phyloP scores from a whole-genome alignment of 2,113 vertebrate species.

The Gambusia affinis region DNA sequence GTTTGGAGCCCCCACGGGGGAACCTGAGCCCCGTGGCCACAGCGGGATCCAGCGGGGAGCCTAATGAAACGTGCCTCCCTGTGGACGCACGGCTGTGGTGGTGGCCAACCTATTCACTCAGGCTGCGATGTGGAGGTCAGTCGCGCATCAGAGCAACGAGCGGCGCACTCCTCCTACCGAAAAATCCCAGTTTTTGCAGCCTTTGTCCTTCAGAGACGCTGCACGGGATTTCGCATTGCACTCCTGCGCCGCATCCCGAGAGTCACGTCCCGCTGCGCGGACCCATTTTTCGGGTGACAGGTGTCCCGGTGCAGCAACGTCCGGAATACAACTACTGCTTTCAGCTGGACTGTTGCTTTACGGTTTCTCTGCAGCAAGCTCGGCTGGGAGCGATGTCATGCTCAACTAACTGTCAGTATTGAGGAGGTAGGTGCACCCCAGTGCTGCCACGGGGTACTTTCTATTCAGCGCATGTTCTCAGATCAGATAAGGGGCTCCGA shows the following conservation, averaged over 20 bases:
- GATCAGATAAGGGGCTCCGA: slow-evolving; percentile 43
- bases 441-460: slow-evolving; percentile 45
- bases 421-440: slow-evolving; percentile 61
- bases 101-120: slow-evolving; percentile 21
- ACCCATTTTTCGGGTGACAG: slow-evolving; percentile 9
- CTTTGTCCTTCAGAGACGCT: slow-evolving; percentile 10
- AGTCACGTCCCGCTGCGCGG: slow-evolving; percentile 44
- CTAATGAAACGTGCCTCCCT: slow-evolving; percentile 42
- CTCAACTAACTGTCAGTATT: slow-evolving; percentile 18
- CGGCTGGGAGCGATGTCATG: slow-evolving; percentile 33
- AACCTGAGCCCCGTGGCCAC: background rate
- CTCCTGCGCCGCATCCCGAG: slow-evolving; percentile 18
- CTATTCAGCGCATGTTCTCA: slow-evolving; percentile 54
- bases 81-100: slow-evolving; percentile 30
- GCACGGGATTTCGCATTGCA: slow-evolving; percentile 29
- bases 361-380: slow-evolving; percentile 49
- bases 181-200: background rate
- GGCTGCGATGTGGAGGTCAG: slow-evolving; percentile 60
- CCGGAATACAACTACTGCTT: slow-evolving; percentile 36
- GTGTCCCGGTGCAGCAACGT: slow-evolving; percentile 53
- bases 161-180: background rate
- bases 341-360: slow-evolving; percentile 59
- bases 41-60: slow-evolving; percentile 8
- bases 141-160: slow-evolving; percentile 19
- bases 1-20: background rate